Base-by-base conservation (phyloP, 2,888 invertebrate genomes). In the Mechanitis messenoides region DNA sequence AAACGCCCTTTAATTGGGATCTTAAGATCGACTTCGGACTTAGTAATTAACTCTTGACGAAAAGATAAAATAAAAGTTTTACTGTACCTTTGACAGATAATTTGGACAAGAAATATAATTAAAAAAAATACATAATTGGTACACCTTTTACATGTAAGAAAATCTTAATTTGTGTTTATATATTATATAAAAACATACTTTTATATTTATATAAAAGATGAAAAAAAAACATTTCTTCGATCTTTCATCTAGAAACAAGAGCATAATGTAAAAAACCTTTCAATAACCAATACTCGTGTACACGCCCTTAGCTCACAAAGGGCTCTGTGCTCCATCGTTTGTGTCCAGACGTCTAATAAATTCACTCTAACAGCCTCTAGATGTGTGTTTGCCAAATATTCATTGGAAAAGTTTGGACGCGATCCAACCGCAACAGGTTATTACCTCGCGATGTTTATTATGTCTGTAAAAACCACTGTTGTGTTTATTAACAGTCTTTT, bases 381-480 rank as follows among this genome's bases (percentile, higher is more conserved):
- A 68, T 71, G 69, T 71, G 72, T 71, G 74, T 70, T 70, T 53
- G 65, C 72, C 72, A 74, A 77, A 77, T 75, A 77, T 71, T 71
- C 72, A 68, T 71, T 66, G 54, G 50, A 31, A 20, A 65, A 35
- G 50, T 73, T 77, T 79, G 80, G 78, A 69, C 68, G 60, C 47
- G 62, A 60, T 75, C 78, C 78, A 78, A 66, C 63, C 70, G 77
- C 81, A 83, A 83, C 81, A 81, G 76, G 79, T 20, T 75, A 67
- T 57, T 42, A 45, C 61, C 58, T 35, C 55, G 63, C 20, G 20
- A 20, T 65, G 59, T 59, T 64, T 55, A 33, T 35, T 4, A 33
- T 50, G 63, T 35, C 6, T 35, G 35, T 35, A 35, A 35, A 35
- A 35, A 35, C 20, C 20, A 20, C 35, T 35, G 35, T 35, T 35